Evolutionary conservation across 2,888 invertebrate genomes (phyloP).

Genomic region (Drosophila fulvimacula): DNA sequence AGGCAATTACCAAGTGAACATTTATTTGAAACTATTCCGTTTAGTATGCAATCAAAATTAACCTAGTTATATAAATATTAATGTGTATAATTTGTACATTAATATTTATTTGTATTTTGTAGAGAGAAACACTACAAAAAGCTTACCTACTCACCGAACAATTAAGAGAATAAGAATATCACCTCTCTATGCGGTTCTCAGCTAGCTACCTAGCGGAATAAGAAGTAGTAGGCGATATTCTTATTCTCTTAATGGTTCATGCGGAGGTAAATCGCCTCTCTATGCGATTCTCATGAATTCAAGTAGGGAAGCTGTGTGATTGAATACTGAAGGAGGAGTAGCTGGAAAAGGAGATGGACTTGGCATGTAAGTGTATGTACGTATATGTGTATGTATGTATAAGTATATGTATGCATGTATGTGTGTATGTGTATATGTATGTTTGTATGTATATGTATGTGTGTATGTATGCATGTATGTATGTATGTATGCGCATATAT

Average conservation of each 20-base stretch:
- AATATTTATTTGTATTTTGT: not conserved
- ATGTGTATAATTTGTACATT: not conserved
- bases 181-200: not conserved
- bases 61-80: not conserved
- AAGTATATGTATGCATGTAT: not conserved
- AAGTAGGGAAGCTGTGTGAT: no score
- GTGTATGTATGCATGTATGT: no score
- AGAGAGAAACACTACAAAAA: not conserved
- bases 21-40: not conserved
- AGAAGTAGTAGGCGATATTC: no score
- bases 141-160: not conserved
- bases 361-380: not conserved
- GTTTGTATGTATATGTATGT: no score
- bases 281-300: not conserved
- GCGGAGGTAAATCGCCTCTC: no score
- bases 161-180: not conserved
- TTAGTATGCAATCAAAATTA: not conserved
- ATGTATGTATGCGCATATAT: no score
- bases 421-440: not conserved
- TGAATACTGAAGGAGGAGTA: not conserved
- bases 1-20: not conserved
- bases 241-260: no score
- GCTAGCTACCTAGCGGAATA: no score
- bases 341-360: not conserved
- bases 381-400: not conserved